phyloP scores from a whole-genome alignment of 2,888 invertebrate genomes.

The Perizoma affinitatum region DNA sequence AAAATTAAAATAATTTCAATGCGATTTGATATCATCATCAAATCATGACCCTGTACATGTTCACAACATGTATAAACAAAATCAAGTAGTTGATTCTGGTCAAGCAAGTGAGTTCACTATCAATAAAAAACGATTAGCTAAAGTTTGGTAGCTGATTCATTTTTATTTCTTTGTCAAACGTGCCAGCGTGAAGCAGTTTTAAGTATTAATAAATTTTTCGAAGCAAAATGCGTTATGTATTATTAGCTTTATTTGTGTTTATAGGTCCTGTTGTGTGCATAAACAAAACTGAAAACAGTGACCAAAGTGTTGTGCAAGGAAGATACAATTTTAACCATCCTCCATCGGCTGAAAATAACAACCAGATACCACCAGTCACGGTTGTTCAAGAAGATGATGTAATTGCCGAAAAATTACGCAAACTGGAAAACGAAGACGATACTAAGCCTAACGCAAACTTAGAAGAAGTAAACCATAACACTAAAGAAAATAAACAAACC shows the following conservation, averaged over 20 bases:
- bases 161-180: constrained; percentile 63
- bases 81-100: constrained; percentile 48
- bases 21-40: constrained; percentile 52
- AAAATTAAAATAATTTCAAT: constrained; percentile 36
- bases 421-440: constrained; percentile 7
- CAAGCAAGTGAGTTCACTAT: constrained; percentile 66
- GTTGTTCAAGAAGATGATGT: constrained; percentile 36
- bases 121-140: constrained; percentile 52
- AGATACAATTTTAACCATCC: constrained; percentile 52
- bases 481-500: constrained; percentile 6
- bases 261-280: constrained; percentile 20
- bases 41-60: constrained; percentile 34
- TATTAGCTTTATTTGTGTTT: constrained; percentile 40
- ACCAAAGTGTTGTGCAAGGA: constrained; percentile 14
- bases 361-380: constrained; percentile 45
- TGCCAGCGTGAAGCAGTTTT: constrained; percentile 52
- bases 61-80: constrained; percentile 31
- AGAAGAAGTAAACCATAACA: constrained; percentile 6
- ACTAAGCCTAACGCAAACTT: background rate
- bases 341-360: constrained; percentile 46
- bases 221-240: constrained; percentile 40
- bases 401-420: constrained; percentile 14
- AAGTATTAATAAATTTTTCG: constrained; percentile 20
- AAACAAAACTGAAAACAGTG: constrained; percentile 31
- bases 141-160: constrained; percentile 56